Percentiles rank a stretch among this genome's conserved stretches.
Evolutionary conservation across 2,888 invertebrate genomes (phyloP).

Genomic region (Orthosia cruda): DNA sequence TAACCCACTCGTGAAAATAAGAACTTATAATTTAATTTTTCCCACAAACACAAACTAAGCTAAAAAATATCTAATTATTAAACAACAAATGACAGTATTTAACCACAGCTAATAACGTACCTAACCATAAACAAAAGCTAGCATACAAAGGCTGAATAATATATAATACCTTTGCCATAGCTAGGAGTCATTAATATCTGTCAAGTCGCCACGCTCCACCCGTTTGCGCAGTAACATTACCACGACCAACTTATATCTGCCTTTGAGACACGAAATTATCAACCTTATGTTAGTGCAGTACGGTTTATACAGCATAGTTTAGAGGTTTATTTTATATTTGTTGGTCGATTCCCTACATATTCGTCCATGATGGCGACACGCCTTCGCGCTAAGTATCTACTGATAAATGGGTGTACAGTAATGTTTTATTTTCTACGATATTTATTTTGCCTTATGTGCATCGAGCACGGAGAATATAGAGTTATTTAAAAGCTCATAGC

Average conservation of each 20-base stretch:
- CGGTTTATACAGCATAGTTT: background rate
- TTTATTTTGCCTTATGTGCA: constrained; percentile 22
- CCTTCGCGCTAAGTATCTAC: constrained; percentile 54
- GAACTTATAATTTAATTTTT: constrained; percentile 13
- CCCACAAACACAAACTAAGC: constrained; percentile 28
- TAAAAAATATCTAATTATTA: constrained; percentile 48
- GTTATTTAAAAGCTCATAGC: background rate
- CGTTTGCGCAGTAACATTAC: constrained; percentile 85
- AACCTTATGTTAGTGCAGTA: constrained; percentile 66
- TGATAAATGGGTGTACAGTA: constrained; percentile 54
- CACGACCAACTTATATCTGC: constrained; percentile 55
- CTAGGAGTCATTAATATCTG: constrained; percentile 87
- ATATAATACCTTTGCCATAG: constrained; percentile 55
- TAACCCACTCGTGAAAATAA: constrained; percentile 10
- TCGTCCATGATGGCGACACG: constrained; percentile 59
- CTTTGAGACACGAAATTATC: constrained; percentile 44
- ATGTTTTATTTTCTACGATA: constrained; percentile 42
- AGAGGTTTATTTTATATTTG: constrained; percentile 55
- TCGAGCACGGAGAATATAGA: background rate
- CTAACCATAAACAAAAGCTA: constrained; percentile 57
- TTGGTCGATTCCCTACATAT: constrained; percentile 59
- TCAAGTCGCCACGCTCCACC: constrained; percentile 84
- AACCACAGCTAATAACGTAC: constrained; percentile 41
- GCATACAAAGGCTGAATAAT: constrained; percentile 57
- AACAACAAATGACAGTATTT: constrained; percentile 49